phyloP scores from a whole-genome alignment of 2,797 vertebrate genomes.

The Sphenodon punctatus region DNA sequence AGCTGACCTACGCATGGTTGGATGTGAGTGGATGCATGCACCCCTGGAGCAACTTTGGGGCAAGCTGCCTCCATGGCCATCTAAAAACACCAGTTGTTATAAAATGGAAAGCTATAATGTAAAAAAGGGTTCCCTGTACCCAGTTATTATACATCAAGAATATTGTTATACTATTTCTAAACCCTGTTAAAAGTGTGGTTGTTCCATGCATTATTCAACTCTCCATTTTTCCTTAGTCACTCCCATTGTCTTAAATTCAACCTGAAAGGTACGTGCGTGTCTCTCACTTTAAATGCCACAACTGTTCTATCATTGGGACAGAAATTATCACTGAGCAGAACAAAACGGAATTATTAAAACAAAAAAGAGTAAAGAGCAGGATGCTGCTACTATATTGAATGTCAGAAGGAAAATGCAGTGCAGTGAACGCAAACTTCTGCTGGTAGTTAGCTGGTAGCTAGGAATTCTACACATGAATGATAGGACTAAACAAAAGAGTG shows the following conservation, averaged over 20 bases:
- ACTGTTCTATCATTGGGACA: neutral
- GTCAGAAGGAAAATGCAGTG: neutral
- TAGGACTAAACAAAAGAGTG: no score
- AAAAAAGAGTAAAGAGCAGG: no score
- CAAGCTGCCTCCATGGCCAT: neutral
- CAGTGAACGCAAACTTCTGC: neutral
- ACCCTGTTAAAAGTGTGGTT: neutral
- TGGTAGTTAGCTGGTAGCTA: no score
- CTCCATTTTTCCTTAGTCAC: neutral
- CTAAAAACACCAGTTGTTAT: neutral
- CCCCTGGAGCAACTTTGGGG: neutral
- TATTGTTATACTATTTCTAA: neutral
- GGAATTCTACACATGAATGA: no score
- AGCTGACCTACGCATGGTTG: no score
- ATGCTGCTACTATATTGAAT: neutral
- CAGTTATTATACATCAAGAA: neutral
- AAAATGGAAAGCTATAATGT: neutral
- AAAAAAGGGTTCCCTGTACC: neutral
- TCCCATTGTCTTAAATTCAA: neutral
- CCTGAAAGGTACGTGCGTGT: slow-evolving; percentile 7
- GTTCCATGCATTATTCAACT: neutral
- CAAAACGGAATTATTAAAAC: no score
- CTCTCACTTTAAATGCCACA: neutral
- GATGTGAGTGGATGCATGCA: no score
- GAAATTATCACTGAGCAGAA: neutral